Evolutionary conservation across 2,113 vertebrate species (phyloP), one percentile per base, ranked within the genome.

Genomic region (Psilopogon haemacephalus): DNA sequence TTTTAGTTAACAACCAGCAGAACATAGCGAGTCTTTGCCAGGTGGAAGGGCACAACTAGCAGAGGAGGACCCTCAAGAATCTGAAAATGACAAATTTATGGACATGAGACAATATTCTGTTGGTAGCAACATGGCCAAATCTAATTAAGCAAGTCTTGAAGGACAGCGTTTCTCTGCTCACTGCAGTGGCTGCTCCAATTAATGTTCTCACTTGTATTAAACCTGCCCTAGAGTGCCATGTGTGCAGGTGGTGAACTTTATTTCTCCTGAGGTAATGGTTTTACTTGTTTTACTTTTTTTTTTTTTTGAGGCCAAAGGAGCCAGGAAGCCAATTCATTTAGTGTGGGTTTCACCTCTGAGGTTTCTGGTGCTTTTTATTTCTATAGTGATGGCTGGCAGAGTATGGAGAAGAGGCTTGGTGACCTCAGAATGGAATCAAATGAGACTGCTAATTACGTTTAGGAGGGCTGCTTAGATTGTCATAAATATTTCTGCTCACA

Each of bases 371-470:
- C 12, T 13, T 60, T 91, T 83, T 83, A 38, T 74, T 58, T 62
- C 48, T 14, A 4, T 52, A 60, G 48, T 7, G 5, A 77, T 90
- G 93, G 11, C 73, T 89, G 35, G 9, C 44, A 50, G 65, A 74
- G 26, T 62, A 30, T n/a, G 56, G 67, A 74, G 81, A 83, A 54
- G n/a, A 89, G 16, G 33, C 54, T 77, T 65, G 2, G 2, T 69
- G 89, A 90, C 65, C 85, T 95, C 33, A 30, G 64, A 91, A 84
- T 21, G 89, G 64, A 94, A 89, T 38, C 79, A 94, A 92, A 80
- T 44, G 33, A 85, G 69, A 50, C 69, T 84, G 48, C 72, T 89
- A 83, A 60, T 91, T 95, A 74, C 89, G 82, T 91, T 93, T 89
- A 59, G 79, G 72, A 93, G 33, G 27, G 56, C 55, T 93, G 30